Percentiles rank a stretch among this genome's conserved stretches.
phyloP scores from a whole-genome alignment of 1,140 invertebrate species.

The Drosophila aff. region DNA sequence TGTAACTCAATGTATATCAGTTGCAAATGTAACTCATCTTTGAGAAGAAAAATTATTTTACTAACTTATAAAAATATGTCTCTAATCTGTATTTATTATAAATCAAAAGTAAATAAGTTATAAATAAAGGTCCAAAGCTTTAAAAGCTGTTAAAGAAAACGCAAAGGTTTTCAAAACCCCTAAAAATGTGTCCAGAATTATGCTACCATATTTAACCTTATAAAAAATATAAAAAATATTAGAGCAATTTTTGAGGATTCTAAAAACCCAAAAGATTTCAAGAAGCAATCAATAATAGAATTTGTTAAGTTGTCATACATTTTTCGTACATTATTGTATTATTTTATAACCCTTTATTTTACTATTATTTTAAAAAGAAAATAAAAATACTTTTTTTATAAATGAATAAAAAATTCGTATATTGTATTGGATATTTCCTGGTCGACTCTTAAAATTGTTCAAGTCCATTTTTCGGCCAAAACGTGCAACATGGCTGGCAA shows the following conservation, averaged over 20 bases:
- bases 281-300: not conserved
- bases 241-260: not conserved
- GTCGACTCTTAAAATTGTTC: slow-evolving; percentile 17
- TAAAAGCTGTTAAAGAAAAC: not conserved
- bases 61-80: not conserved
- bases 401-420: not conserved
- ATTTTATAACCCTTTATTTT: not conserved
- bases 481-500: slow-evolving; percentile 48
- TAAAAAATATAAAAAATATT: not conserved
- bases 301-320: not conserved
- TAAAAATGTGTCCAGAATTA: not conserved
- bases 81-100: not conserved
- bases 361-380: not conserved
- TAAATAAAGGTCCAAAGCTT: not conserved
- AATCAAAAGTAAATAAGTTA: not conserved
- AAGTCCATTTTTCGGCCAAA: slow-evolving; percentile 11
- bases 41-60: not conserved
- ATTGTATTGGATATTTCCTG: slow-evolving; percentile 4
- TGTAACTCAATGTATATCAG: slow-evolving; percentile 10
- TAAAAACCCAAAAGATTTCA: not conserved
- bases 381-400: not conserved
- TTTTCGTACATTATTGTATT: not conserved
- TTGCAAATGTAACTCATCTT: not conserved
- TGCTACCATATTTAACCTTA: not conserved
- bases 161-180: not conserved